These are phyloP conservation scores for Sinonovacula constricta DNA, from an alignment of 1,140 invertebrate genomes.

Conservation along the genomic window DNA sequence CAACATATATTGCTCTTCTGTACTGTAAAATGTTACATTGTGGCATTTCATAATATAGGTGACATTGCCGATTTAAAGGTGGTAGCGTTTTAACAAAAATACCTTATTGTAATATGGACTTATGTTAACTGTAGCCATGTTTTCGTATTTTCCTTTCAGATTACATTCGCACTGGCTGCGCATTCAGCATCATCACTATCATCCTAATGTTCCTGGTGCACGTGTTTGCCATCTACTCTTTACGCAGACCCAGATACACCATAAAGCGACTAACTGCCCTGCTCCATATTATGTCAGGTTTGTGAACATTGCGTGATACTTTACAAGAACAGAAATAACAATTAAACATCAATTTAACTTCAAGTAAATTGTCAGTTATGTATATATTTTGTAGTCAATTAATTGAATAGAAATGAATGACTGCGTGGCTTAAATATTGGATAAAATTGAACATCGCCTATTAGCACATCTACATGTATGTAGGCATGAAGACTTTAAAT, in stretches of 20 bases:
- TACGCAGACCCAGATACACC: slow-evolving; percentile 91
- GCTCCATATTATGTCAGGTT: slow-evolving; percentile 91
- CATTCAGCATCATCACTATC: slow-evolving; percentile 90
- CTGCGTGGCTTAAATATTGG: too few species aligned
- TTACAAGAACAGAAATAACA: neutral
- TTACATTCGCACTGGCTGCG: slow-evolving; percentile 89
- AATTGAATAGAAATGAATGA: neutral
- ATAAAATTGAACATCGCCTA: too few species aligned
- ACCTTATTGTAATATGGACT: too few species aligned
- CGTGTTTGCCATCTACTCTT: slow-evolving; percentile 90
- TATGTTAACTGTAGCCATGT: too few species aligned
- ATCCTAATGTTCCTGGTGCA: slow-evolving; percentile 89
- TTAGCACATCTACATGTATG: too few species aligned
- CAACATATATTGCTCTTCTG: too few species aligned
- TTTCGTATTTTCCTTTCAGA: slow-evolving; percentile 82
- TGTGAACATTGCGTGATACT: slow-evolving; percentile 66
- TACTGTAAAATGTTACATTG: too few species aligned
- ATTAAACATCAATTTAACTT: neutral
- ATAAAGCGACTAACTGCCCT: slow-evolving; percentile 92
- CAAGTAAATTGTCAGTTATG: neutral
- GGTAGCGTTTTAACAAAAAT: too few species aligned
- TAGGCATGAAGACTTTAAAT: too few species aligned
- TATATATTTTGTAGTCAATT: neutral
- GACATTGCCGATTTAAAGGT: too few species aligned
- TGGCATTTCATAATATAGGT: too few species aligned